Conservation (phyloP, 2,888 invertebrate genomes). For the Leptopterna dolabrata region DNA sequence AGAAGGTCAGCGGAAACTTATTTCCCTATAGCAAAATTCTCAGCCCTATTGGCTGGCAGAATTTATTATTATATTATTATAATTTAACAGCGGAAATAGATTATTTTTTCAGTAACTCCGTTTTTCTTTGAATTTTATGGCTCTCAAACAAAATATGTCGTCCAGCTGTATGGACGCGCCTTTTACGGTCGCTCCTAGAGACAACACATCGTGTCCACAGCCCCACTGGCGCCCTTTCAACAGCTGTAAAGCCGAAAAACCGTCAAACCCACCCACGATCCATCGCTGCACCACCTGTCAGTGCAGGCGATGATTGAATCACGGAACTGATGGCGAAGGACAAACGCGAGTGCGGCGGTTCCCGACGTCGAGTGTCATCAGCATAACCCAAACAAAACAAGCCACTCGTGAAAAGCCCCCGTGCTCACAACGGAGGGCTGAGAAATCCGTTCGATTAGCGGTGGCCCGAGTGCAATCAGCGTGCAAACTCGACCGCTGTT, state of each 20-base stretch:
- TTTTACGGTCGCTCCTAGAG: too few species aligned
- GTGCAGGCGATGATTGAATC: not conserved
- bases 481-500: not conserved
- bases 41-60: too few species aligned
- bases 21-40: too few species aligned
- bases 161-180: too few species aligned
- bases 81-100: too few species aligned
- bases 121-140: too few species aligned
- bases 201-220: too few species aligned
- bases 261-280: not conserved
- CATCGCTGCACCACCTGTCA: not conserved
- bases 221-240: too few species aligned
- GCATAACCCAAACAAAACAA: not conserved
- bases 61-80: too few species aligned
- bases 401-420: not conserved
- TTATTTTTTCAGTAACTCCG: too few species aligned
- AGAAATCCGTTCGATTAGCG: not conserved
- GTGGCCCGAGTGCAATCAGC: not conserved
- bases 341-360: not conserved
- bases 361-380: not conserved
- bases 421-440: not conserved
- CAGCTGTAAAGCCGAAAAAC: not conserved
- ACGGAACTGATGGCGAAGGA: not conserved
- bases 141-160: too few species aligned
- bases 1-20: too few species aligned